phyloP scores from a whole-genome alignment of 2,113 vertebrate genomes.

The Macrotis lagotis region DNA sequence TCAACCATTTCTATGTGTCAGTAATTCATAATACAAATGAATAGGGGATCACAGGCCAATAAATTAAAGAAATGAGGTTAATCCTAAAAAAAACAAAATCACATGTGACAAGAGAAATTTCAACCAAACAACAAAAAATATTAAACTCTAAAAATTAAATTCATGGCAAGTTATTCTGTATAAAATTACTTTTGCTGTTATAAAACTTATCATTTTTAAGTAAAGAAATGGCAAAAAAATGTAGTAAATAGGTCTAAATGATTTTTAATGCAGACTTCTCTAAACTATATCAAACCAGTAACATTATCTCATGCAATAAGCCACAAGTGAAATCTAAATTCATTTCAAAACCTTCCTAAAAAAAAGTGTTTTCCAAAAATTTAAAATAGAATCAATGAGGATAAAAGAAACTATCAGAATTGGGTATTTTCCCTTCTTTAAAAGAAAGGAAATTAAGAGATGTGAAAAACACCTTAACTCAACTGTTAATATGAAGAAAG shows the following conservation, averaged over 20 bases:
- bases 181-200: background rate
- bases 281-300: background rate
- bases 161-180: background rate
- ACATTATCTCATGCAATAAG: conserved; percentile 23
- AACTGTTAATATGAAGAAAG: background rate
- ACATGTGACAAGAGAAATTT: conserved; percentile 23
- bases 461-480: background rate
- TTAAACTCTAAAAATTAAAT: conserved; percentile 23
- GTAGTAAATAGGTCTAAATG: conserved; percentile 9
- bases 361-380: conserved; percentile 8
- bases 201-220: conserved; percentile 28
- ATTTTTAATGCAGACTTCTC: conserved; percentile 14
- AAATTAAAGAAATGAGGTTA: conserved; percentile 35
- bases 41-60: background rate
- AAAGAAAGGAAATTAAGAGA: conserved; percentile 13
- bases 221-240: conserved; percentile 15
- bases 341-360: conserved; percentile 24
- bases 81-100: conserved; percentile 40
- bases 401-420: conserved; percentile 39
- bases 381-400: background rate
- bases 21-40: background rate
- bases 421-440: background rate
- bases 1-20: background rate
- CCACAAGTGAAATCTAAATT: background rate
- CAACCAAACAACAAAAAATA: conserved; percentile 9